phyloP scores from a whole-genome alignment of 2,113 vertebrate genomes.

The Gavia stellata region DNA sequence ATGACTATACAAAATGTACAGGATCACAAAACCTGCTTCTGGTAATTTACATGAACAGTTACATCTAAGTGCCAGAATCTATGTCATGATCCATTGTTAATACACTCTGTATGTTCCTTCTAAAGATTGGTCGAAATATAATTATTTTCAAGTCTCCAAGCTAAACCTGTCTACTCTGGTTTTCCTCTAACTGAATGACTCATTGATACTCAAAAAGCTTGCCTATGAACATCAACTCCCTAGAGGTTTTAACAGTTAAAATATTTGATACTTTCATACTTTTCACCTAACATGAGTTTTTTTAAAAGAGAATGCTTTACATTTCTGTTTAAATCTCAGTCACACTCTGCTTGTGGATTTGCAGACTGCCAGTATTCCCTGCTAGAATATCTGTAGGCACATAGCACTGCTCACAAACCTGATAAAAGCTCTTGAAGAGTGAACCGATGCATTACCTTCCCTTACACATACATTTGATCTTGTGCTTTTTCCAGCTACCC shows the following conservation, averaged over 20 bases:
- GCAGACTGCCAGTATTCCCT: not conserved
- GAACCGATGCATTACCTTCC: not conserved
- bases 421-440: not conserved
- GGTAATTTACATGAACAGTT: constrained; percentile 49
- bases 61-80: constrained; percentile 21
- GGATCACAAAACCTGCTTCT: constrained; percentile 41
- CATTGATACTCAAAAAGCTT: not conserved
- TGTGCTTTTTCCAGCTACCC: not conserved
- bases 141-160: constrained; percentile 30
- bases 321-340: not conserved
- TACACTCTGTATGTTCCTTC: not conserved
- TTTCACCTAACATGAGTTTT: not conserved
- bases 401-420: not conserved
- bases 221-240: not conserved
- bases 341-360: not conserved
- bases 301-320: not conserved
- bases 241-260: constrained; percentile 13
- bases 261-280: not conserved
- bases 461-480: not conserved
- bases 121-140: not conserved
- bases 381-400: not conserved
- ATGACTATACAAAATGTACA: constrained; percentile 34
- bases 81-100: constrained; percentile 24
- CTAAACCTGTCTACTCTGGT: constrained; percentile 14
- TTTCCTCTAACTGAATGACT: constrained; percentile 3